These are phyloP conservation scores for Coluber constrictor DNA, from an alignment of 2,797 vertebrate species.

Conservation along the genomic window DNA sequence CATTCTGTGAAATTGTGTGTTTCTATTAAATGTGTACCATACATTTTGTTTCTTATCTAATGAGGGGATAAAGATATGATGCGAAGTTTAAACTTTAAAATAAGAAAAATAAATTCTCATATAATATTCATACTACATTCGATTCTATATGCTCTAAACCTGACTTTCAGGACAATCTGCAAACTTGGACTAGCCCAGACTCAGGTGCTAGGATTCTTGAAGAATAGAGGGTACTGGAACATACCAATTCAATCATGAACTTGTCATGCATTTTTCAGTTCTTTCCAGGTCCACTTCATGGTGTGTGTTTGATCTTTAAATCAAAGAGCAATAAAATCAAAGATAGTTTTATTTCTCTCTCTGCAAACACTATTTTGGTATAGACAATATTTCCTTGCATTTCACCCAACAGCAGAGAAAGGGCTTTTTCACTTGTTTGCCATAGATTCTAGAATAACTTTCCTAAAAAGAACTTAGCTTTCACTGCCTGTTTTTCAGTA, in stretches of 20 bases:
- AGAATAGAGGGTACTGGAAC: neutral
- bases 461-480: neutral
- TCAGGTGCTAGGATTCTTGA: neutral
- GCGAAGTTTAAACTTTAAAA: neutral
- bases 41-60: neutral
- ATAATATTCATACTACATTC: neutral
- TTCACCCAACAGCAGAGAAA: neutral
- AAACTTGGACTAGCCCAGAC: neutral
- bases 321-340: neutral
- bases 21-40: neutral
- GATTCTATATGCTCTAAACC: neutral
- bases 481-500: neutral
- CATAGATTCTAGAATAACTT: neutral
- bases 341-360: neutral
- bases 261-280: neutral
- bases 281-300: neutral
- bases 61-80: neutral
- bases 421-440: neutral
- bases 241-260: neutral
- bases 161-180: neutral
- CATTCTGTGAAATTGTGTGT: neutral
- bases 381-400: neutral
- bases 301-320: neutral
- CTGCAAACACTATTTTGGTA: neutral
- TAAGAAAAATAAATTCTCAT: neutral